phyloP scores from a whole-genome alignment of 2,888 invertebrate genomes.

The Polydrusus pterygomalis region DNA sequence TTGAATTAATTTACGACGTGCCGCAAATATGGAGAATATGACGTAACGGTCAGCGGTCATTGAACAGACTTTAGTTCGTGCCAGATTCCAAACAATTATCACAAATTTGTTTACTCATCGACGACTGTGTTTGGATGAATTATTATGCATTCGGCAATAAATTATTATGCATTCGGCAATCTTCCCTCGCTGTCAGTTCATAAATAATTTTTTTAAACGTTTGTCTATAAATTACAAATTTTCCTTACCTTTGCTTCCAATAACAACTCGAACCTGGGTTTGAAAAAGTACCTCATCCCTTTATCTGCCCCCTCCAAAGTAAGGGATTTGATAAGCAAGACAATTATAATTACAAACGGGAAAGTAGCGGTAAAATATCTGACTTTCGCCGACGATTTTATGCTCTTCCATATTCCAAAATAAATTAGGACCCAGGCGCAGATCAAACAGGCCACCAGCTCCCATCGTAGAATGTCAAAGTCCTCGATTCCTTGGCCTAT shows the following conservation, averaged over 20 bases:
- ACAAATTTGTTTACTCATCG: too few relatives aligned
- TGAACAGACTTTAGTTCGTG: too few relatives aligned
- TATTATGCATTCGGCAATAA: too few relatives aligned
- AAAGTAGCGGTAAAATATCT: constrained; percentile 95
- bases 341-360: constrained; percentile 90
- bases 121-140: too few relatives aligned
- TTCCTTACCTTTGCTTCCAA: constrained; percentile 86
- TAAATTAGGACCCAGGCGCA: constrained; percentile 96
- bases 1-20: too few relatives aligned
- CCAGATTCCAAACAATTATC: too few relatives aligned
- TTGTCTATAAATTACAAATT: too few relatives aligned
- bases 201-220: too few relatives aligned
- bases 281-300: constrained; percentile 91
- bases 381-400: constrained; percentile 93
- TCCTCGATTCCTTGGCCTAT: constrained; percentile 89
- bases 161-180: too few relatives aligned
- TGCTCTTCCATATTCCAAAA: constrained; percentile 97
- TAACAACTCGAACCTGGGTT: constrained; percentile 88
- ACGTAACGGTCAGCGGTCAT: too few relatives aligned
- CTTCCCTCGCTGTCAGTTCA: too few relatives aligned
- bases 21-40: too few relatives aligned
- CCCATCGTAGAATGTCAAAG: constrained; percentile 89
- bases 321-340: constrained; percentile 90
- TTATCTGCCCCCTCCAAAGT: constrained; percentile 91
- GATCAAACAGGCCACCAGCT: constrained; percentile 90